Percentiles rank a stretch among this genome's conserved stretches.
Evolutionary conservation across 2,888 invertebrate genomes (phyloP).

Genomic region (Eledone cirrhosa): DNA sequence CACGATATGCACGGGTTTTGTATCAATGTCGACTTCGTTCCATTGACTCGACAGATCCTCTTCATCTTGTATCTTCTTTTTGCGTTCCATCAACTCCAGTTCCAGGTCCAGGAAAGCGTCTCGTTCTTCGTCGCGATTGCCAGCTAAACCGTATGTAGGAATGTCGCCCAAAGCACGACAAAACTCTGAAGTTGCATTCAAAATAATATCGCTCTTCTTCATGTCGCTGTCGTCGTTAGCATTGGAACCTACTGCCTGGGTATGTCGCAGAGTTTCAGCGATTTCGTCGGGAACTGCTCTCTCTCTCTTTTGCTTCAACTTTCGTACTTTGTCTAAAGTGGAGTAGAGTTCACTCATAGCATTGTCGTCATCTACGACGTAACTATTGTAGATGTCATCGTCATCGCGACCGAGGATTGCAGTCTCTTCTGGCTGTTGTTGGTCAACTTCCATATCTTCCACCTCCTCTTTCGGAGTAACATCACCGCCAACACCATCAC

Average conservation of each 20-base stretch:
- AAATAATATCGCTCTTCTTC: slow-evolving; percentile 71
- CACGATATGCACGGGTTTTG: slow-evolving; percentile 62
- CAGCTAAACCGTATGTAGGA: slow-evolving; percentile 91
- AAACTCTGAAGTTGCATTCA: slow-evolving; percentile 96
- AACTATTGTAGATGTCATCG: slow-evolving; percentile 68
- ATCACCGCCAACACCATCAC: neutral
- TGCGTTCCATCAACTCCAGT: slow-evolving; percentile 67
- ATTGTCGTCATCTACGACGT: slow-evolving; percentile 76
- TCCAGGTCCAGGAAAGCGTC: slow-evolving; percentile 73
- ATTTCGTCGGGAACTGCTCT: slow-evolving; percentile 28
- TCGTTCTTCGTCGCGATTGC: slow-evolving; percentile 85
- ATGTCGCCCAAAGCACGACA: slow-evolving; percentile 95
- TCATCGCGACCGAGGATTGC: slow-evolving; percentile 69
- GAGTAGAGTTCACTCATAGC: slow-evolving; percentile 75
- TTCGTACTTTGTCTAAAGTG: slow-evolving; percentile 78
- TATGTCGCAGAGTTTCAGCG: neutral
- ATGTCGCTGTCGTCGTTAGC: neutral
- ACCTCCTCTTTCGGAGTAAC: neutral
- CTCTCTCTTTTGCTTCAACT: slow-evolving; percentile 73
- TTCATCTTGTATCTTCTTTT: slow-evolving; percentile 69
- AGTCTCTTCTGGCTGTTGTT: neutral
- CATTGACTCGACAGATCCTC: slow-evolving; percentile 77
- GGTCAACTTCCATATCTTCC: slow-evolving; percentile 23
- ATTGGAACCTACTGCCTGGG: neutral
- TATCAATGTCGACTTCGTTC: slow-evolving; percentile 81